These are phyloP conservation scores for Chlamydotis undulata DNA, from an alignment of 2,113 vertebrate species.

Conservation along the genomic window DNA sequence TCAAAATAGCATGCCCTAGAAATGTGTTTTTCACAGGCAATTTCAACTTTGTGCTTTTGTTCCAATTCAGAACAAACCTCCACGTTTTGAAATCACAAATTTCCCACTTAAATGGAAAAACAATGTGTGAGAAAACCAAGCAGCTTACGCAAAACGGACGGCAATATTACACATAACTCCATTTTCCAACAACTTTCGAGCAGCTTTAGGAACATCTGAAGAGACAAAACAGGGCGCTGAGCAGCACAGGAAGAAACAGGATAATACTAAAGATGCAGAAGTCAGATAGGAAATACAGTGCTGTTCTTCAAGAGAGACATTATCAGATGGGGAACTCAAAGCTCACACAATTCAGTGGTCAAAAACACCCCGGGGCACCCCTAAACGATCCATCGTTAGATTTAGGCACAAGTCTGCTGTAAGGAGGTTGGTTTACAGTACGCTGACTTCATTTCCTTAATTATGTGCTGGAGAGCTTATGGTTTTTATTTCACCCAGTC, in stretches of 20 bases:
- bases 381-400: neutral
- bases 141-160: neutral
- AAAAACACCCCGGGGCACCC: neutral
- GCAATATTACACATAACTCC: accelerated
- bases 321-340: neutral
- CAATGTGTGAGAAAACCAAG: neutral
- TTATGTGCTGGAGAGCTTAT: neutral
- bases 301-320: neutral
- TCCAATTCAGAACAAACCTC: slow-evolving; percentile 10
- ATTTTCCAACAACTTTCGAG: neutral
- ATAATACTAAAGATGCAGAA: neutral
- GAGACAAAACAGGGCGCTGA: neutral
- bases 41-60: slow-evolving; percentile 25
- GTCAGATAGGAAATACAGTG: neutral
- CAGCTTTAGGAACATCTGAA: neutral
- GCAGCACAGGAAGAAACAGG: neutral
- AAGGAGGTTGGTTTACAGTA: neutral
- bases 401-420: neutral
- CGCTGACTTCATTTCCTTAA: neutral
- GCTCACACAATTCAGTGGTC: neutral
- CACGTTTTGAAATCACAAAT: neutral
- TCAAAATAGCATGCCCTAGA: slow-evolving; percentile 29
- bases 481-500: neutral
- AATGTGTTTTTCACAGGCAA: slow-evolving; percentile 33
- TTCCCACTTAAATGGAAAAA: neutral